Evolutionary conservation across 2,797 vertebrate genomes (phyloP), one percentile per base, ranked within the genome.

Genomic region (Chrysocyon brachyurus): DNA sequence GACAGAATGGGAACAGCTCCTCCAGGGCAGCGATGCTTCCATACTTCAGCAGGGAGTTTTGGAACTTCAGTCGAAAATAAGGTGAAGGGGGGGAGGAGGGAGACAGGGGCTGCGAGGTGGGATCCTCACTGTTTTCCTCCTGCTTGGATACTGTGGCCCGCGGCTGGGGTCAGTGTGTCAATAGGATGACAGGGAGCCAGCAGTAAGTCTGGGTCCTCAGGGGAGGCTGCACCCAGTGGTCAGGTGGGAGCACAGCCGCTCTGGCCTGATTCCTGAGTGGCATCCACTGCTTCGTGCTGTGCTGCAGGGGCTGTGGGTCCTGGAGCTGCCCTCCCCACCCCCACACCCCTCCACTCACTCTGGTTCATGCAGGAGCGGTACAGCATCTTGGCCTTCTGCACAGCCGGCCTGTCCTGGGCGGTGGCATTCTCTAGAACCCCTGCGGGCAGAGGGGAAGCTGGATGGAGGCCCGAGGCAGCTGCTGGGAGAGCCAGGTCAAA

Each of bases 351-450:
- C 68, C 4, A 98, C 99, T 99, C 98, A 99, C 99, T 99, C 96
- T 99, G 99, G 77, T 99, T 99, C 99, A 99, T 99, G 98, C 99
- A 99, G 85, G 99, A 99, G 96, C 97, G 99, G 98, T 99, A 99
- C 31, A 99, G 99, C 68, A 97, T 98, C 98, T 99, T 99, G 91
- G 99, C 99, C 98, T 99, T 99, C 98, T 96, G 99, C 98, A 99
- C 99, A 61, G 99, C 99, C 0, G 99, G 99, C 97, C 99, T 99
- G 98, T 99, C 99, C 59, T 98, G 92, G 91, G 98, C 92, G 2
- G 97, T 98, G 77, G 99, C 94, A 12, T 98, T 99, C 98, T 99
- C 99, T 82, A 99, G 98, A 98, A 99, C 99, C 96, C 99, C 99
- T 99, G 99, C 5, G 92, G 87, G 97, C 97, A 88, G 75, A 98